phyloP scores from a whole-genome alignment of 2,797 vertebrate genomes.

The Crax fasciolata region DNA sequence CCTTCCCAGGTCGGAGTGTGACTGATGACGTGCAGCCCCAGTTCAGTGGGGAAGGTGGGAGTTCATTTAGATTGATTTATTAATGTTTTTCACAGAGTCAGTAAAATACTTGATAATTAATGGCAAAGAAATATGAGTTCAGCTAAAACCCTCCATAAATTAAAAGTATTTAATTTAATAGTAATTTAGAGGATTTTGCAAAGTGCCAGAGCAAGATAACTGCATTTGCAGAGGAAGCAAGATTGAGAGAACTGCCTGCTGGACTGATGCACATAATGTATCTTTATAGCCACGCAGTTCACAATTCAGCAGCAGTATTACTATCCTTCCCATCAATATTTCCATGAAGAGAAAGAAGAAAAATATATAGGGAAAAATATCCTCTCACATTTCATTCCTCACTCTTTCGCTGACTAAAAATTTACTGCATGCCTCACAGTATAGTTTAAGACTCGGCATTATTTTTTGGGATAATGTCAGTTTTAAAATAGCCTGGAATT shows the following conservation, averaged over 20 bases:
- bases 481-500: slow-evolving; percentile 21
- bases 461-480: slow-evolving; percentile 14
- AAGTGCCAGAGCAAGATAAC: slow-evolving; percentile 45
- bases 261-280: slow-evolving; percentile 26
- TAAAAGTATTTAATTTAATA: slow-evolving; percentile 66
- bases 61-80: slow-evolving; percentile 48
- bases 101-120: slow-evolving; percentile 57
- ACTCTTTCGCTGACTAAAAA: slow-evolving; percentile 2
- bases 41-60: neutral
- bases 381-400: neutral
- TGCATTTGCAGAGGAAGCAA: slow-evolving; percentile 47
- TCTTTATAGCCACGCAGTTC: slow-evolving; percentile 17
- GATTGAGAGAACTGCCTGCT: slow-evolving; percentile 16
- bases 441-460: slow-evolving; percentile 36
- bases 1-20: slow-evolving; percentile 13
- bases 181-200: slow-evolving; percentile 59
- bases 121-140: slow-evolving; percentile 48
- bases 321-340: slow-evolving; percentile 26
- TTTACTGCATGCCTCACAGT: neutral
- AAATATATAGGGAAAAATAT: slow-evolving; percentile 3
- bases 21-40: slow-evolving; percentile 20
- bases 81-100: slow-evolving; percentile 47
- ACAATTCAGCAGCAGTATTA: slow-evolving; percentile 30
- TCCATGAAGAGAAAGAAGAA: slow-evolving; percentile 7
- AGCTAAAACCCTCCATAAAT: slow-evolving; percentile 60